Conservation (phyloP, 2,797 vertebrate species). For the Chrysocyon brachyurus region DNA sequence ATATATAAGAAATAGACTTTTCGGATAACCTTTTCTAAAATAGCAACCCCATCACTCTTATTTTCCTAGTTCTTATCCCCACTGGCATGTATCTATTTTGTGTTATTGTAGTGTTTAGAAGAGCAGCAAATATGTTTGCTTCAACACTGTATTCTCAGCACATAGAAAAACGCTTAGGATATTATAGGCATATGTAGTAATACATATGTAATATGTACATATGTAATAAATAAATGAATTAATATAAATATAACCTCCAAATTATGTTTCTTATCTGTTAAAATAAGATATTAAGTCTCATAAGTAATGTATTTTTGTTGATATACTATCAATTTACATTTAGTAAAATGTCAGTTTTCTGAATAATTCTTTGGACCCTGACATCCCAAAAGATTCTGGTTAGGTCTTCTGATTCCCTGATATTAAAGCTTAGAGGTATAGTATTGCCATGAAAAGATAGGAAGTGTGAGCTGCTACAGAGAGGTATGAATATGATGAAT, state of each 20-base stretch:
- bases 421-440: neutral
- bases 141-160: neutral
- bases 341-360: neutral
- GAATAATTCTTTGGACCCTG: neutral
- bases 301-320: neutral
- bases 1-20: neutral
- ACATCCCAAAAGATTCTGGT: neutral
- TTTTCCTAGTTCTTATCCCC: neutral
- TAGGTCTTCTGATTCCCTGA: neutral
- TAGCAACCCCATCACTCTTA: neutral
- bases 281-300: conserved; percentile 4
- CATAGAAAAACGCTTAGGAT: neutral
- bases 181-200: neutral
- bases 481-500: conserved; percentile 14
- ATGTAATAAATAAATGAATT: neutral
- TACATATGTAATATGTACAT: neutral
- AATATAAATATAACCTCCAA: neutral
- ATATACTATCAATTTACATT: neutral
- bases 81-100: neutral
- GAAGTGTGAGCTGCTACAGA: neutral
- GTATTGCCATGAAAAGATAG: neutral
- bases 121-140: neutral
- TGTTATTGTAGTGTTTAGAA: neutral
- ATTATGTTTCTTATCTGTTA: neutral
- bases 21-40: neutral